Evolutionary conservation across 1,140 invertebrate genomes (phyloP).

Genomic region (Aphidius ervi): DNA sequence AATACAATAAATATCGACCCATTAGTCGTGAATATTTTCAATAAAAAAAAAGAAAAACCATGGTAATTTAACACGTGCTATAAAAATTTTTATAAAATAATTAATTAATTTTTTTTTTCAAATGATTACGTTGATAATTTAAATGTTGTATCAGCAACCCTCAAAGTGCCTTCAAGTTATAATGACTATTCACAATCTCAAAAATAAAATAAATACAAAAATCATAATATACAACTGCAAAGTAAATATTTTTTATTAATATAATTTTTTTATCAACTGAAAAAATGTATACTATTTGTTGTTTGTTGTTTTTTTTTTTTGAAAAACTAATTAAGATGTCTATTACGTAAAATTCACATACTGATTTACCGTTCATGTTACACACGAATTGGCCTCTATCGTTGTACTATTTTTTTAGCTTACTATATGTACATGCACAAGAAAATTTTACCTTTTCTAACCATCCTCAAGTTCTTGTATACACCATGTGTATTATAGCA

Average conservation of each 20-base stretch:
- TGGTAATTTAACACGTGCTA: neutral
- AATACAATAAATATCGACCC: too few species aligned
- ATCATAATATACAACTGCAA: neutral
- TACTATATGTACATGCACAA: neutral
- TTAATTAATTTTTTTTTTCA: neutral
- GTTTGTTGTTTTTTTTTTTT: slow-evolving; percentile 34
- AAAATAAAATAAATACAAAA: slow-evolving; percentile 31
- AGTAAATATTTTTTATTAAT: neutral
- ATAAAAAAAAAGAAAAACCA: too few species aligned
- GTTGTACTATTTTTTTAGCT: neutral
- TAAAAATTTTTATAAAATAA: neutral
- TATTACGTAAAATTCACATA: slow-evolving; percentile 39
- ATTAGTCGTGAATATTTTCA: too few species aligned
- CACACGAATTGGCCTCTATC: slow-evolving; percentile 7
- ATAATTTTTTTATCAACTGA: neutral
- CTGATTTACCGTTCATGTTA: slow-evolving; percentile 32
- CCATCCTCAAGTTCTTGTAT: too few species aligned
- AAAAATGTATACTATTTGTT: neutral
- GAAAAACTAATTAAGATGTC: slow-evolving; percentile 36
- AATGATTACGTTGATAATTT: too few species aligned
- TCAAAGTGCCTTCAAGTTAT: slow-evolving; percentile 29
- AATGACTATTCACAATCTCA: slow-evolving; percentile 34
- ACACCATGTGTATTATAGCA: too few species aligned
- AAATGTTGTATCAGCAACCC: slow-evolving; percentile 29
- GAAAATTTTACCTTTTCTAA: too few species aligned